A percentile compares a stretch with the other conserved stretches of the same genome.
Evolutionary conservation across 2,797 vertebrate genomes (phyloP).

Genomic region (Varecia variegata): DNA sequence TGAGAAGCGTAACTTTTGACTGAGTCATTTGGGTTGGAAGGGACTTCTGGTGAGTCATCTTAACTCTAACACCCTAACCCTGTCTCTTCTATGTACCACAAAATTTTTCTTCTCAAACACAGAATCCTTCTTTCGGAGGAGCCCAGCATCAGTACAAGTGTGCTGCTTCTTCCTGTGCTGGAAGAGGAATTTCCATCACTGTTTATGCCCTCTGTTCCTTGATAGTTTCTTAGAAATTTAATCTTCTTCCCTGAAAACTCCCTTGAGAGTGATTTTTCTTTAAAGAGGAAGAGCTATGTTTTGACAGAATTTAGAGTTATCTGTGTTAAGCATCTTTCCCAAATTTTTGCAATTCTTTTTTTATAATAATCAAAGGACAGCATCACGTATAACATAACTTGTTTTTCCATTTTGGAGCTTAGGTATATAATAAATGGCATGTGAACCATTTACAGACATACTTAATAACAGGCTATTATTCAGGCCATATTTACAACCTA

Average conservation of each 20-base stretch:
- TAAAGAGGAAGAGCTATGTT: constrained; percentile 55
- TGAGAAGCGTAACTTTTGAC: constrained; percentile 64
- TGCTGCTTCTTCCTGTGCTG: neutral
- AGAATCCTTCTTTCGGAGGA: constrained; percentile 4
- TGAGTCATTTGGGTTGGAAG: constrained; percentile 81
- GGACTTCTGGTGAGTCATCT: constrained; percentile 83
- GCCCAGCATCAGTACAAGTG: neutral
- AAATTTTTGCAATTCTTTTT: constrained; percentile 29
- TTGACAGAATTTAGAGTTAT: constrained; percentile 55
- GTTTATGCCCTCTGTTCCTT: constrained; percentile 50
- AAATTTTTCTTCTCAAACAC: constrained; percentile 47
- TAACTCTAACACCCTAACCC: constrained; percentile 79
- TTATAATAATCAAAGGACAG: constrained; percentile 62
- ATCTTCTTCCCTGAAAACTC: constrained; percentile 19
- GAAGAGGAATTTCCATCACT: neutral
- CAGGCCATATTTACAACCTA: constrained; percentile 66
- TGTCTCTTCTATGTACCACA: constrained; percentile 61
- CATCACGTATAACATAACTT: constrained; percentile 51
- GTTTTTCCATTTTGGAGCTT: constrained; percentile 40
- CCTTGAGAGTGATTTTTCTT: constrained; percentile 41
- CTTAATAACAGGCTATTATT: constrained; percentile 64
- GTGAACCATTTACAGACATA: constrained; percentile 62
- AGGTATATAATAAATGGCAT: constrained; percentile 69
- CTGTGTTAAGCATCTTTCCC: constrained; percentile 14
- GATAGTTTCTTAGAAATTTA: constrained; percentile 60